Evolutionary conservation across 2,113 vertebrate species (phyloP).

Genomic region (Vulpes vulpes): DNA sequence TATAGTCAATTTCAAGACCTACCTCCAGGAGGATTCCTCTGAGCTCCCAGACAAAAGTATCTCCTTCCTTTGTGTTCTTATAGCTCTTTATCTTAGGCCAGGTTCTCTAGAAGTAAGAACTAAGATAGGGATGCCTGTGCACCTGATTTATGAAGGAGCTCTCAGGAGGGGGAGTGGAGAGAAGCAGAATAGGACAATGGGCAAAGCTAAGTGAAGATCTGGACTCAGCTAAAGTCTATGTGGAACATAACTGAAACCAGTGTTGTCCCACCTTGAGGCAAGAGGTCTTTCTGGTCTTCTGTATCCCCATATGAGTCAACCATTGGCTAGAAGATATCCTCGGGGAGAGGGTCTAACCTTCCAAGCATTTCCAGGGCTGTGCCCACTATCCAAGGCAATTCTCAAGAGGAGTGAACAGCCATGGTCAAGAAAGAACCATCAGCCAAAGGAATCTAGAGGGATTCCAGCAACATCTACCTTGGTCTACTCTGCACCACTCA

Average conservation of each 20-base stretch:
- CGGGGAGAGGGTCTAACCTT: neutral
- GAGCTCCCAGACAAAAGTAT: neutral
- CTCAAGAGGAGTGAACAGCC: neutral
- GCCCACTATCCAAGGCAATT: neutral
- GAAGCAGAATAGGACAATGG: neutral
- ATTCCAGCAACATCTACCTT: accelerated
- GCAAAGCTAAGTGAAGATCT: neutral
- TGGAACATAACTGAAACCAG: neutral
- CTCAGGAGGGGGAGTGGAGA: neutral
- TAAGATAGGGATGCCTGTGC: neutral
- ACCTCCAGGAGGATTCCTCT: neutral
- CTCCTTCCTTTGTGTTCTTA: neutral
- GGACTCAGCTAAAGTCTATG: neutral
- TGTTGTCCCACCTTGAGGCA: neutral
- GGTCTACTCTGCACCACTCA: neutral
- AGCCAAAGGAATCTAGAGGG: neutral
- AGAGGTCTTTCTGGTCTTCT: neutral
- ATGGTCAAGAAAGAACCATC: neutral
- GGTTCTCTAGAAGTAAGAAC: neutral
- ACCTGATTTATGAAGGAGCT: too few species aligned
- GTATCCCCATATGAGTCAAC: neutral
- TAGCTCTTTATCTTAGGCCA: neutral
- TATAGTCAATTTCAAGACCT: neutral
- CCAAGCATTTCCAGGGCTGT: neutral
- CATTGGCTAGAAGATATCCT: neutral